These are phyloP conservation scores for Pygoscelis antarcticus DNA, from an alignment of 2,113 vertebrate genomes.

Conservation along the genomic window DNA sequence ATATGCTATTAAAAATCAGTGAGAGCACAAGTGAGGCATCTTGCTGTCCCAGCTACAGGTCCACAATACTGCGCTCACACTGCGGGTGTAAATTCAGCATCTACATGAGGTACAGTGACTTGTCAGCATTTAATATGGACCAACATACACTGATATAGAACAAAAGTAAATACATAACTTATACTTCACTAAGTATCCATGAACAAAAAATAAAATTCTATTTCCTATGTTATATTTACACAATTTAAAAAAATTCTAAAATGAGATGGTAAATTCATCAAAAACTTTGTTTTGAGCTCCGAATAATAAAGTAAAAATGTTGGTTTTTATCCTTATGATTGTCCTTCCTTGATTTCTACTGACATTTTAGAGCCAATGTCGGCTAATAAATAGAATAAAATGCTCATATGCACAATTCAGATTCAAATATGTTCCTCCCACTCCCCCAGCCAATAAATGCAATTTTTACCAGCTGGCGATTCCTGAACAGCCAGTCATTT, in stretches of 20 bases:
- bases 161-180: conserved; percentile 94
- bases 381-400: conserved; percentile 98
- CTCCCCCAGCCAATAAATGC: conserved; percentile 78
- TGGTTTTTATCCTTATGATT: conserved; percentile 83
- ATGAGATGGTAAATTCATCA: conserved; percentile 88
- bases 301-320: conserved; percentile 74
- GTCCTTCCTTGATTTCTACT: conserved; percentile 85
- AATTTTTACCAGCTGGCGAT: conserved; percentile 77
- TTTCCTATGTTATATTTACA: conserved; percentile 99
- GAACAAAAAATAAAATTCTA: conserved; percentile 97
- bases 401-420: conserved; percentile 84
- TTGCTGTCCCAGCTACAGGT: conserved; percentile 72
- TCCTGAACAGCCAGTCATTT: conserved; percentile 81
- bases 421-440: conserved; percentile 84
- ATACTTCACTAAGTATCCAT: conserved; percentile 90
- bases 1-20: conserved; percentile 16
- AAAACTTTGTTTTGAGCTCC: conserved; percentile 89
- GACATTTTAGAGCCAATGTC: conserved; percentile 90
- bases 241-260: conserved; percentile 87
- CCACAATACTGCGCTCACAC: conserved; percentile 73
- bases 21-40: conserved; percentile 70
- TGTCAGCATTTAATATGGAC: conserved; percentile 87
- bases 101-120: conserved; percentile 90
- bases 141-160: conserved; percentile 82
- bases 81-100: conserved; percentile 81